Percentiles rank a stretch among this genome's conserved stretches.
Evolutionary conservation across 2,113 vertebrate species (phyloP).

Genomic region (Porphyrio hochstetteri): DNA sequence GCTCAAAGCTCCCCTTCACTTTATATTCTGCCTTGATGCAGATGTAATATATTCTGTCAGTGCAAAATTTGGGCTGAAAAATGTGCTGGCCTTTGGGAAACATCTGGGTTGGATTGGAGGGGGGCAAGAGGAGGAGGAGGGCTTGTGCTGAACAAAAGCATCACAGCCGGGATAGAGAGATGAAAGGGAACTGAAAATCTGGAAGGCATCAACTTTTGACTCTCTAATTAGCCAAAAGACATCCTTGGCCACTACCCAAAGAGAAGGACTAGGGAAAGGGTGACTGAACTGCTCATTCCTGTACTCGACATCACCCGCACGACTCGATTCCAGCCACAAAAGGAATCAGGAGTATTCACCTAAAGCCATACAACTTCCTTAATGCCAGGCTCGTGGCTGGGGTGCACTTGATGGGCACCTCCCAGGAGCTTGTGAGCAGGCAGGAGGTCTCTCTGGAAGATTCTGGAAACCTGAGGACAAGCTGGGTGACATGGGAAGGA

Average conservation of each 20-base stretch:
- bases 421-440: background rate
- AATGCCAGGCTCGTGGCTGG: rapidly evolving
- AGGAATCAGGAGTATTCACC: background rate
- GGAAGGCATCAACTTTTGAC: background rate
- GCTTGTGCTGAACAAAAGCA: rapidly evolving
- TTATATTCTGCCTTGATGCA: background rate
- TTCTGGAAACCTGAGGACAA: background rate
- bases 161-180: background rate
- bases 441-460: background rate
- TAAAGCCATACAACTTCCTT: background rate
- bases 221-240: background rate
- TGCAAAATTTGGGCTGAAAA: slow-evolving; percentile 45
- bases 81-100: slow-evolving; percentile 5
- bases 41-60: slow-evolving; percentile 26
- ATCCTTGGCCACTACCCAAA: background rate
- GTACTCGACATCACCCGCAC: background rate
- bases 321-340: background rate
- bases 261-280: background rate
- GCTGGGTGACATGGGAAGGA: background rate
- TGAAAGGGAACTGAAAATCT: background rate
- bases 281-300: background rate
- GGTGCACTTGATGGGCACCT: rapidly evolving
- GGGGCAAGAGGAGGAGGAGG: background rate
- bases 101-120: background rate
- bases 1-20: background rate